Evolutionary conservation across 2,888 invertebrate genomes (phyloP), one percentile per base, ranked within the genome.

Genomic region (Spisula subtruncata): DNA sequence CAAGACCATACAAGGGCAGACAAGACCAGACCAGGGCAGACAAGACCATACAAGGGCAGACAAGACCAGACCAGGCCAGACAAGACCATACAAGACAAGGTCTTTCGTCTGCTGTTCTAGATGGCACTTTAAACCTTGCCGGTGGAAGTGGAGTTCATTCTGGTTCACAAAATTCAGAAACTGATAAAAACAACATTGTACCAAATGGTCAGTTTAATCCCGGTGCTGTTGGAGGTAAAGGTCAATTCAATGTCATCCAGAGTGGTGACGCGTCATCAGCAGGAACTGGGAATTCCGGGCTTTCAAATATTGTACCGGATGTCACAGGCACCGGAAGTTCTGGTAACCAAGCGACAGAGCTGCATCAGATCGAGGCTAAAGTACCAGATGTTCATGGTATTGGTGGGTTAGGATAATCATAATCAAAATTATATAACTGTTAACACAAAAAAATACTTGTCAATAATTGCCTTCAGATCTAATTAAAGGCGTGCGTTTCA

Each of bases 301-400:
- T 66, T 29, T 71, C 80, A 51, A 84, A 20, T 48, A 71, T 84
- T 29, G 60, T 48, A n/a, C 83, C 83, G 25, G 71, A 56, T n/a
- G 82, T 48, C 1, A n/a, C n/a, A n/a, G 41, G 41, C 41, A 56
- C 83, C 16, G 83, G 87, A 75, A 75, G 60, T 8, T 46, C 66
- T 8, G 66, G 81, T 8, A 80, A 81, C 48, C 83, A 81, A 41
- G 56, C 83, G 14, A 35, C 83, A n/a, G 66, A 46, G 32, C 80
- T 89, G 35, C n/a, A 86, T 25, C 89, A 89, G 41, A 83, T 86
- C 20, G 80, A 83, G 2, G 25, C 83, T 10, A 51, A 46, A 16
- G 46, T 60, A 6, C 71, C 56, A n/a, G 75, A 32, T 29, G 89
- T 56, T n/a, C 75, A 86, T 48, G 89, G 89, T 25, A 89, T 89